phyloP scores from a whole-genome alignment of 2,797 vertebrate genomes.

The Clarias laeviceps region DNA sequence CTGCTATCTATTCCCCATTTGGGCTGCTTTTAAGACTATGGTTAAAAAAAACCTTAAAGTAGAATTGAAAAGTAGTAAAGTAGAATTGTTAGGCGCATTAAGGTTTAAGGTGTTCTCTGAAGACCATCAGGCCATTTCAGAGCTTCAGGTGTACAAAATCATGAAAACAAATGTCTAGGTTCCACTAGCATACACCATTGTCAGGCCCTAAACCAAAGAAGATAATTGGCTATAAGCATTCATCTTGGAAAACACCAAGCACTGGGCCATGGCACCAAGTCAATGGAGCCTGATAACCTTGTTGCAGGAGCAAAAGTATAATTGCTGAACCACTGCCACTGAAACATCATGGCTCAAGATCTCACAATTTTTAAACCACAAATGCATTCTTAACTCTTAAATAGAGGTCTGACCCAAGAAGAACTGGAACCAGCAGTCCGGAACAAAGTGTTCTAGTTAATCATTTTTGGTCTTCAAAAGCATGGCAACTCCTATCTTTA shows the following conservation, averaged over 20 bases:
- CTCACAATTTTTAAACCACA: background rate
- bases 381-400: background rate
- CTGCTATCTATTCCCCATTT: background rate
- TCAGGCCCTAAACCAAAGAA: background rate
- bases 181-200: background rate
- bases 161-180: background rate
- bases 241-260: background rate
- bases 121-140: background rate
- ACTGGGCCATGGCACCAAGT: too few species aligned
- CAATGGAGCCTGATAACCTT: background rate
- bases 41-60: background rate
- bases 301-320: background rate
- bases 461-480: background rate
- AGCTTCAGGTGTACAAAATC: background rate
- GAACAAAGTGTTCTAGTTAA: background rate
- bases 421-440: background rate
- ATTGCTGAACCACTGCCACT: background rate
- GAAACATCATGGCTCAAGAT: background rate
- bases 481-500: background rate
- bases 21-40: background rate
- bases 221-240: background rate
- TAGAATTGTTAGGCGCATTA: background rate
- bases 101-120: background rate
- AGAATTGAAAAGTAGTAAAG: background rate
- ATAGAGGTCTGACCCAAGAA: background rate